Evolutionary conservation across 2,113 vertebrate species (phyloP), one percentile per base, ranked within the genome.

Genomic region (Marcusenius ussheri): DNA sequence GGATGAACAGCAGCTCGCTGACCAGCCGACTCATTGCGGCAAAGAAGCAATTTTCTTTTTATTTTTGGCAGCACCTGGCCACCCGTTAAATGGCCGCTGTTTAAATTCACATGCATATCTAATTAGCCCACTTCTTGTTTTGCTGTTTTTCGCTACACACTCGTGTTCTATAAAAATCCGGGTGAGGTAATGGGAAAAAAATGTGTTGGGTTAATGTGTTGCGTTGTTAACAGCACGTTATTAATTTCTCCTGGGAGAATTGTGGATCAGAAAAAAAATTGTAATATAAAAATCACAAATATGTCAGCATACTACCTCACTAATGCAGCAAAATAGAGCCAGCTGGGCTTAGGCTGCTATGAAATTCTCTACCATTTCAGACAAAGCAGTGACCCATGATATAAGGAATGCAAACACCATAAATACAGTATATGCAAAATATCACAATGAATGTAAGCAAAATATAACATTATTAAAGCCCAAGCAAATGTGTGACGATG

Each of bases 21-120:
- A 83, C 27, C 77, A 13, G 51, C 74, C 88, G 77, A 49, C 88
- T 89, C 90, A 91, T 90, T 89, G 88, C 53, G 8, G 21, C 89
- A 92, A 91, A 50, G 2, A 91, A 84, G 35, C 56, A 7, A 87
- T 89, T 87, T 91, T 88, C 5, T 24, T 13, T 5, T 84, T 49
- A 19, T 80, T 42, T 80, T 17, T 11, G 19, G 47, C 42, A 83
- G 58, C 90, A 91, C 50, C 91, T 90, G 90, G 84, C n/a, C 51
- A 53, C 15, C 31, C 39, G n/a, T 66, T 88, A 53, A 74, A 90
- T 89, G 13, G 87, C 50, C 88, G 86, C 51, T 35, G 42, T 88
- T 88, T 89, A 47, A 62, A 83, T 66, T 90, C 88, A 80, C 62
- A 53, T n/a, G 0, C 83, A 86, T 89, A 51, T 77, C 62, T 89